These are phyloP conservation scores for Apodemia hepburni DNA, from an alignment of 2,888 invertebrate species.

Conservation along the genomic window DNA sequence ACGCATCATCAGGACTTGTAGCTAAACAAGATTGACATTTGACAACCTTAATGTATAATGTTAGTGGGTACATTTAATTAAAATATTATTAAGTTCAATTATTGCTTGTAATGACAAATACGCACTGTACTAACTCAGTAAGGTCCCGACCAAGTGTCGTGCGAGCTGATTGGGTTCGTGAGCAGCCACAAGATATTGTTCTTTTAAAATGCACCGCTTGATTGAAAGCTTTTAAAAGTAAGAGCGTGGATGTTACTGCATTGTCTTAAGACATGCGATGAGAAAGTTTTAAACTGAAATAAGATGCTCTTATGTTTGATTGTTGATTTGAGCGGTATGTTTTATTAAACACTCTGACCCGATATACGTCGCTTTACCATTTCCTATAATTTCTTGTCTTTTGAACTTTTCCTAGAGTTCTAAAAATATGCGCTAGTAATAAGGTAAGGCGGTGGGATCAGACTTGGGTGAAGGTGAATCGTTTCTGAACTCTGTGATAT, in stretches of 20 bases:
- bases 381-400: too few species aligned
- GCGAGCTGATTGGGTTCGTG: constrained; percentile 66
- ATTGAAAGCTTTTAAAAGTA: constrained; percentile 56
- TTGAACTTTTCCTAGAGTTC: too few species aligned
- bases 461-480: too few species aligned
- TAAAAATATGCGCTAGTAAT: too few species aligned
- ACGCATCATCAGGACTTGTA: too few species aligned
- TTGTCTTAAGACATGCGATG: constrained; percentile 37
- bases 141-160: constrained; percentile 32
- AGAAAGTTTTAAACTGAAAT: constrained; percentile 25
- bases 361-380: too few species aligned
- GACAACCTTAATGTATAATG: too few species aligned
- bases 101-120: neutral
- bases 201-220: constrained; percentile 55
- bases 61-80: too few species aligned
- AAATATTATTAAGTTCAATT: neutral
- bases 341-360: too few species aligned
- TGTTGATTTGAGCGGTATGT: neutral
- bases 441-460: too few species aligned
- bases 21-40: too few species aligned
- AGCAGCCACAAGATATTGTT: constrained; percentile 58
- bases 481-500: too few species aligned
- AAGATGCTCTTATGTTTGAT: constrained; percentile 27
- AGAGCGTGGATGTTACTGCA: constrained; percentile 30
- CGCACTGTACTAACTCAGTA: constrained; percentile 24